A percentile compares a stretch with the other conserved stretches of the same genome.
Conservation (phyloP, 2,888 invertebrate species). For the Gari tellinella region DNA sequence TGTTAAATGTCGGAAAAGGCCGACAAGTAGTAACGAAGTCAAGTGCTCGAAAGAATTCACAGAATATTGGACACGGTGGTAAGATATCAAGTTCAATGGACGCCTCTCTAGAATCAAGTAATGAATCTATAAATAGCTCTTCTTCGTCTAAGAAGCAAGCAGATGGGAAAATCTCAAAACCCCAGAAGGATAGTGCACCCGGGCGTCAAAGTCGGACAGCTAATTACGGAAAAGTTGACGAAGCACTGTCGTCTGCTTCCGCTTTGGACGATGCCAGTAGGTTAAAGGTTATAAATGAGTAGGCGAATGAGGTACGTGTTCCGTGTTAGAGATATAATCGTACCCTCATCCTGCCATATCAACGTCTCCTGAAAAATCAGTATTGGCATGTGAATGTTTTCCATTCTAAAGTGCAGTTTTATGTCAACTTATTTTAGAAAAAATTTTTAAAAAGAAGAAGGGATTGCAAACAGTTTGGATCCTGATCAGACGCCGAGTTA, state of each 20-base stretch:
- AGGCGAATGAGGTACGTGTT: not conserved
- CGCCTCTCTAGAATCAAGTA: conserved; percentile 67
- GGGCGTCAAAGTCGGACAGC: conserved; percentile 59
- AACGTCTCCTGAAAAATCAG: too few relatives aligned
- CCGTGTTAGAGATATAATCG: too few relatives aligned
- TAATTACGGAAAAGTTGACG: conserved; percentile 55
- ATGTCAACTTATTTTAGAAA: too few relatives aligned
- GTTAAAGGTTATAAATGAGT: conserved; percentile 31
- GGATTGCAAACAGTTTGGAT: too few relatives aligned
- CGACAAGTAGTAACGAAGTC: conserved; percentile 35
- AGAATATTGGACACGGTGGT: conserved; percentile 47
- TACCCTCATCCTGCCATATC: too few relatives aligned
- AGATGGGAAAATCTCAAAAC: conserved; percentile 41
- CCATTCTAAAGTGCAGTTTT: too few relatives aligned
- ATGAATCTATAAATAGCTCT: conserved; percentile 68
- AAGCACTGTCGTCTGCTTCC: conserved; percentile 9
- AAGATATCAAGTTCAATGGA: conserved; percentile 60
- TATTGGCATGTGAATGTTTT: too few relatives aligned
- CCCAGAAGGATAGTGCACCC: conserved; percentile 17
- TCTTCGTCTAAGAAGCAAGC: conserved; percentile 65
- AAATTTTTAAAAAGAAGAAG: too few relatives aligned
- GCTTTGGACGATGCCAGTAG: conserved; percentile 10
- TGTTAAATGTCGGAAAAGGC: conserved; percentile 26
- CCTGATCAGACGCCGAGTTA: too few relatives aligned
- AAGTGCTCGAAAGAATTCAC: conserved; percentile 53